Evolutionary conservation across 1,140 invertebrate genomes (phyloP).

Genomic region (Saccostrea glomerata): DNA sequence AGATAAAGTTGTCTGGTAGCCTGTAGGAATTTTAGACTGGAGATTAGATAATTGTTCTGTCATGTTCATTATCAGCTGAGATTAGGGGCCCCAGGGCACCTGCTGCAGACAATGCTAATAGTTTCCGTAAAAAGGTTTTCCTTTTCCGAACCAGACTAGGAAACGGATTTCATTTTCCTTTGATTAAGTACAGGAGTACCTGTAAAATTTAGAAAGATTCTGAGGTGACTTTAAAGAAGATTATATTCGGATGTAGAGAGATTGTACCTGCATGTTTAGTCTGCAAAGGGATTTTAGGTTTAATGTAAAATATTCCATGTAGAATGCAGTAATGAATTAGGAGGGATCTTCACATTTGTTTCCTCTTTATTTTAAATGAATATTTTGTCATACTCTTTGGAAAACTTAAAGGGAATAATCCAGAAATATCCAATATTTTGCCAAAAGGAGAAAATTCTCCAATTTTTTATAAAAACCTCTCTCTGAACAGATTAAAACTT

Average conservation of each 20-base stretch:
- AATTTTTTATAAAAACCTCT: too few relatives aligned
- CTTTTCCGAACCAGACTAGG: neutral
- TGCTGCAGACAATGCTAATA: neutral
- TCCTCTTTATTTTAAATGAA: too few relatives aligned
- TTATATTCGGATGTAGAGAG: neutral
- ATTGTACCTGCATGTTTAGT: too few relatives aligned
- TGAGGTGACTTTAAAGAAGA: neutral
- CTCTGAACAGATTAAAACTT: too few relatives aligned
- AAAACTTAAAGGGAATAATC: too few relatives aligned
- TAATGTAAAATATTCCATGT: too few relatives aligned
- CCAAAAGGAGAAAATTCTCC: too few relatives aligned
- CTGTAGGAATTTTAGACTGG: neutral
- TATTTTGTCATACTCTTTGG: too few relatives aligned
- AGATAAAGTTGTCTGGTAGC: conserved; percentile 15
- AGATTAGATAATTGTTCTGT: neutral
- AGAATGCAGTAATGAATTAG: too few relatives aligned
- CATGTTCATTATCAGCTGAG: conserved; percentile 36
- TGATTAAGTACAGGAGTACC: conserved; percentile 15
- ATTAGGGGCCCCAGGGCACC: neutral
- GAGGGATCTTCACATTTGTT: too few relatives aligned
- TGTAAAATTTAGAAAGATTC: neutral
- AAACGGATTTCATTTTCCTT: neutral
- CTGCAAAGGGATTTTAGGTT: too few relatives aligned
- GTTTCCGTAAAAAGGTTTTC: neutral
- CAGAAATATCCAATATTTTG: too few relatives aligned